Conservation (phyloP, 2,113 vertebrate genomes). For the Rhinoderma darwinii region DNA sequence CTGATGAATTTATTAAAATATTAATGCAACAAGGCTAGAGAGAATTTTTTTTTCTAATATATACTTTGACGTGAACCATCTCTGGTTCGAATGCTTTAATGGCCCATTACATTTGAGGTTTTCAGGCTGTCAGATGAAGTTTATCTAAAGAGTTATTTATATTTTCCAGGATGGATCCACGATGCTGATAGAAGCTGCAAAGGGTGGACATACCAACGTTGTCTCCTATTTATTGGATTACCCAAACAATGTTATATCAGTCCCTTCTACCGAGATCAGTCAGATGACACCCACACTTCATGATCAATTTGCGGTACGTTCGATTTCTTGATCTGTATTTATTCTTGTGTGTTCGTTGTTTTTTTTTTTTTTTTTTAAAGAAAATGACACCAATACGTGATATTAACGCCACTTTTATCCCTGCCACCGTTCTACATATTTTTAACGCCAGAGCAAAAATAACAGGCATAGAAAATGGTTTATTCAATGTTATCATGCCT, state of each 20-base stretch:
- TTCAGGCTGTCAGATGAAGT: neutral
- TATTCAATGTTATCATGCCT: too few species aligned
- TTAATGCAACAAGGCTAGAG: too few species aligned
- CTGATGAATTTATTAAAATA: too few species aligned
- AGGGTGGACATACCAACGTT: constrained; percentile 97
- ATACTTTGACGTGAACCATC: too few species aligned
- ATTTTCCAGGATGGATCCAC: constrained; percentile 91
- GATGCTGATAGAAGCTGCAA: constrained; percentile 99
- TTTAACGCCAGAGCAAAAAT: too few species aligned
- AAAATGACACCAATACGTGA: too few species aligned
- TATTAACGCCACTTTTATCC: too few species aligned
- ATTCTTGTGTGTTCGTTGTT: neutral
- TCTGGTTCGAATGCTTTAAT: too few species aligned
- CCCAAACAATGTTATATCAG: constrained; percentile 94
- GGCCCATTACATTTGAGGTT: neutral
- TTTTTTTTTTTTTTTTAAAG: constrained; percentile 57
- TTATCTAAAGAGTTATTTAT: constrained; percentile 48
- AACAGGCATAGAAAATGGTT: too few species aligned
- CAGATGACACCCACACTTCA: constrained; percentile 94
- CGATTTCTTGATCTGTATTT: neutral
- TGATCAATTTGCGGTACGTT: constrained; percentile 93
- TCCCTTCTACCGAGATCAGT: constrained; percentile 89
- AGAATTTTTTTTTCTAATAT: too few species aligned
- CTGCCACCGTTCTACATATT: too few species aligned
- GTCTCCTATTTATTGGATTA: constrained; percentile 99